phyloP scores from a whole-genome alignment of 2,113 vertebrate genomes.

The Larimichthys crocea region DNA sequence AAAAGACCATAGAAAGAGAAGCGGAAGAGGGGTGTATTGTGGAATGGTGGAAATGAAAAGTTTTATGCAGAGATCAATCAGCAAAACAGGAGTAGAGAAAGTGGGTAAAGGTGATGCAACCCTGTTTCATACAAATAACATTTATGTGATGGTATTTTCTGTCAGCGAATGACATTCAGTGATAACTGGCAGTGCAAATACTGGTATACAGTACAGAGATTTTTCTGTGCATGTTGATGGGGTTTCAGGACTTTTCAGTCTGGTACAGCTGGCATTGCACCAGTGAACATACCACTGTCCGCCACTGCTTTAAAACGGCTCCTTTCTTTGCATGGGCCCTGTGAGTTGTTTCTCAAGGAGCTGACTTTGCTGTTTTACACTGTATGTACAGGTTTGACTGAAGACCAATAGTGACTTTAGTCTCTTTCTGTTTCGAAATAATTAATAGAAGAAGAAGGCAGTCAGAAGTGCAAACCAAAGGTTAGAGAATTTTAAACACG shows the following conservation, averaged over 20 bases:
- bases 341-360: neutral
- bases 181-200: neutral
- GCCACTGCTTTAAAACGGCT: neutral
- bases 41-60: neutral
- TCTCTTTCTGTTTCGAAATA: neutral
- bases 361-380: neutral
- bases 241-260: neutral
- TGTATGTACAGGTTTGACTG: neutral
- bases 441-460: neutral
- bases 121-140: neutral
- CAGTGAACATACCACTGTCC: neutral
- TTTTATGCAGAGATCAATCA: slow-evolving; percentile 18
- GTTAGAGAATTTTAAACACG: too few relatives aligned
- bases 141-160: neutral
- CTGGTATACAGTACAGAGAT: neutral
- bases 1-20: slow-evolving; percentile 9
- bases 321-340: neutral
- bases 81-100: slow-evolving; percentile 3
- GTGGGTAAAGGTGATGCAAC: slow-evolving; percentile 14
- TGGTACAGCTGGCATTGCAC: neutral
- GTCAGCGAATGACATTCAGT: neutral
- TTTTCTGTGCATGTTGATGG: neutral
- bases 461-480: too few relatives aligned
- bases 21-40: neutral
- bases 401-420: too few relatives aligned